These are phyloP conservation scores for Rhabdomys pumilio DNA, from an alignment of 2,797 vertebrate species.

Conservation along the genomic window DNA sequence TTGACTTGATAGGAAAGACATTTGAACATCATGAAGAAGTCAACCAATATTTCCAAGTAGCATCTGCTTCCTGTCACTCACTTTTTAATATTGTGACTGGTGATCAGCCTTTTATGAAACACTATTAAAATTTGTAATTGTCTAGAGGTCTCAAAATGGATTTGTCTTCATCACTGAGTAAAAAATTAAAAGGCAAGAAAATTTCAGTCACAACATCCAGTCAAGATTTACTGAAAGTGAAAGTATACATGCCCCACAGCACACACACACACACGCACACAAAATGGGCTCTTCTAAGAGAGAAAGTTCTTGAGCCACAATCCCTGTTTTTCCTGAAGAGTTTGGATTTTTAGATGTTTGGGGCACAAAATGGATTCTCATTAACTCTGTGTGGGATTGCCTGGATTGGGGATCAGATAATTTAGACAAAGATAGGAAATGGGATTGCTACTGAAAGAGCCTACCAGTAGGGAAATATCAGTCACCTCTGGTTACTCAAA, in stretches of 20 bases:
- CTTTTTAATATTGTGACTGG: slow-evolving; percentile 60
- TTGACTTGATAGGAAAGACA: slow-evolving; percentile 62
- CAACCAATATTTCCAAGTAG: slow-evolving; percentile 15
- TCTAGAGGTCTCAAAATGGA: not conserved
- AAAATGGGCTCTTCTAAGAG: not conserved
- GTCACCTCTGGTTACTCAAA: not conserved
- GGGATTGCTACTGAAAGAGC: not conserved
- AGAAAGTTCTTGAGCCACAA: not conserved
- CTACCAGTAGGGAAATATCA: not conserved
- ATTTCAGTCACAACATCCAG: not conserved
- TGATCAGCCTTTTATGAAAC: slow-evolving; percentile 67
- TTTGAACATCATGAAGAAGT: slow-evolving; percentile 53
- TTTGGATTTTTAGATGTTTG: not conserved
- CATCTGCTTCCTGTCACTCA: slow-evolving; percentile 71
- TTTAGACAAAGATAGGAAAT: not conserved
- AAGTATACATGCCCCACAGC: not conserved
- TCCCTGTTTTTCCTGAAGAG: not conserved
- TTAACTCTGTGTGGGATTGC: not conserved
- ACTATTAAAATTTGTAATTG: slow-evolving; percentile 37
- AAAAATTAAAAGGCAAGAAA: not conserved
- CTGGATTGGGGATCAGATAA: not conserved
- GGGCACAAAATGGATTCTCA: not conserved
- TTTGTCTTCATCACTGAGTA: not conserved
- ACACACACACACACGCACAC: not conserved
- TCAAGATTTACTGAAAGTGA: not conserved